Evolutionary conservation across 2,888 invertebrate species (phyloP).

Genomic region (Pimpla rufipes): DNA sequence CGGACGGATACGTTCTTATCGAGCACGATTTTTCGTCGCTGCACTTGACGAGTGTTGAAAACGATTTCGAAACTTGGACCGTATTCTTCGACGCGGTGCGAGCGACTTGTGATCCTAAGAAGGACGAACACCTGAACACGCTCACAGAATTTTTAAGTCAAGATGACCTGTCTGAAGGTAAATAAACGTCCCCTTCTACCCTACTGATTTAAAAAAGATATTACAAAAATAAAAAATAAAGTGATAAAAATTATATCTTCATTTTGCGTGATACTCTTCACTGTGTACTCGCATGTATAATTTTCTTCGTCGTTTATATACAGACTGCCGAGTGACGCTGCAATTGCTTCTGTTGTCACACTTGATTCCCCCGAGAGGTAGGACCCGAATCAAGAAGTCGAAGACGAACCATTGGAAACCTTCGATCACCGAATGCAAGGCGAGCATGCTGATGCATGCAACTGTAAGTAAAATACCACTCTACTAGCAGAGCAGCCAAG

Average conservation of each 20-base stretch:
- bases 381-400: background rate
- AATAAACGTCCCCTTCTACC: too few relatives aligned
- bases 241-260: too few relatives aligned
- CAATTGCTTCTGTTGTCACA: background rate
- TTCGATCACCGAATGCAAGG: constrained; percentile 4
- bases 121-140: too few relatives aligned
- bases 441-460: constrained; percentile 14
- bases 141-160: too few relatives aligned
- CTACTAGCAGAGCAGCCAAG: background rate
- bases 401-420: constrained; percentile 6
- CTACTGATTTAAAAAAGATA: too few relatives aligned
- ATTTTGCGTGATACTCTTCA: too few relatives aligned
- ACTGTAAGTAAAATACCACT: background rate
- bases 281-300: too few relatives aligned
- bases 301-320: background rate
- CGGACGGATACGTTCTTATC: constrained; percentile 1
- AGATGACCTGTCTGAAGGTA: too few relatives aligned
- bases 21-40: constrained; percentile 4
- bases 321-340: background rate
- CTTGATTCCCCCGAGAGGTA: constrained; percentile 25
- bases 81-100: background rate
- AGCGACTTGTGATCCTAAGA: too few relatives aligned
- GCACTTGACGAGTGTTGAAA: background rate
- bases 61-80: background rate
- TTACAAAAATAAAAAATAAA: too few relatives aligned